Base-by-base conservation (phyloP, 2,113 vertebrate genomes). In the Notothenia rossii region DNA sequence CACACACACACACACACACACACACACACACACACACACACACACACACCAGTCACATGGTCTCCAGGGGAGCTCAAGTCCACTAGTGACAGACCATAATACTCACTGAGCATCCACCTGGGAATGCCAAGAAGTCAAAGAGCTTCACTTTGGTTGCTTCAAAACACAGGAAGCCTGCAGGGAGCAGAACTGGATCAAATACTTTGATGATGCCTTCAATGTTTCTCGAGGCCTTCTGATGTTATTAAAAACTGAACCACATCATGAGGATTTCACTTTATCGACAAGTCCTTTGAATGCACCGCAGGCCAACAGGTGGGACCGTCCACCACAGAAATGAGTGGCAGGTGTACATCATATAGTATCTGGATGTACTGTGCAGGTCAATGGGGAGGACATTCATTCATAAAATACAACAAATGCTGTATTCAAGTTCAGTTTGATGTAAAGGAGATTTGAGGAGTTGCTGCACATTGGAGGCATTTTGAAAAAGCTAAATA, bases 31-130 rank as follows among this genome's bases (percentile, higher is more conserved):
- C 91, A 89, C 40, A 29, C 2, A 1, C 36, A 36, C 36, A 36
- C 36, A 40, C 36, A 40, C 36, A 77, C 63, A 90, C 66, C 76
- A 93, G 87, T 93, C 87, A 92, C 88, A 91, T 93, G 91, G 92
- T 93, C 91, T 91, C 91, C 86, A 89, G 85, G 93, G 87, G 81
- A 91, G 95, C 88, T 88, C 90, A 92, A 90, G 90, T 88, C 87
- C 87, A 93, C 86, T 80, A 75, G 92, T 84, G 91, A 87, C 94
- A 95, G 93, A 94, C 94, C 95, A 94, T 96, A 96, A 95, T 95
- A 96, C 64, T 91, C 84, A 67, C 61, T 29, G 70, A 91, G 81
- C 76, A 86, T 91, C 91, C 86, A 94, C 93, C 90, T 93, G 92
- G 48, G 85, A 72, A 84, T 73, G 70, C 69, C 79, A 75, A 77